These are phyloP conservation scores for Nineta flava DNA, from an alignment of 2,888 invertebrate species.

Conservation along the genomic window DNA sequence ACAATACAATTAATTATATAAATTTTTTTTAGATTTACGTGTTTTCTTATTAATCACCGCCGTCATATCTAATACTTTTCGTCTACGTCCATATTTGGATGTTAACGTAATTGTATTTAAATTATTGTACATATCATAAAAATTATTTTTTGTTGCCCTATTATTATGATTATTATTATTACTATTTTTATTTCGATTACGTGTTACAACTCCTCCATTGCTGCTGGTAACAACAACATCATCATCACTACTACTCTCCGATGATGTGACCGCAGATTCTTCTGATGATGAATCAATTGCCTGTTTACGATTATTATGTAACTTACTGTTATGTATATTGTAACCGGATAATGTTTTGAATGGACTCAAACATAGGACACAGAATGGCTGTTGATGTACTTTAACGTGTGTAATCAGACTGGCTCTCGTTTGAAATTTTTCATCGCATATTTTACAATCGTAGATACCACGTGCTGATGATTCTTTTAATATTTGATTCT, in stretches of 20 bases:
- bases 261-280: not conserved
- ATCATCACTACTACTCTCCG: not conserved
- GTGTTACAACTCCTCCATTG: not conserved
- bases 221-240: not conserved
- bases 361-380: slow-evolving; percentile 2
- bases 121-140: slow-evolving; percentile 3
- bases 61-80: slow-evolving; percentile 6
- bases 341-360: slow-evolving; percentile 4
- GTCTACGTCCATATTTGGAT: slow-evolving; percentile 6
- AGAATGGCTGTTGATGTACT: slow-evolving; percentile 7
- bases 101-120: slow-evolving; percentile 3
- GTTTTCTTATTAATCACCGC: slow-evolving; percentile 10
- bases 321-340: slow-evolving; percentile 2
- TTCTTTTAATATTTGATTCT: not conserved
- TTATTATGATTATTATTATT: not conserved
- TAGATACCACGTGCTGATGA: not conserved
- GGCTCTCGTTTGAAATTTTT: not conserved
- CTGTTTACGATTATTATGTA: not conserved
- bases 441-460: slow-evolving; percentile 4
- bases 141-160: not conserved
- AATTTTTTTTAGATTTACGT: slow-evolving; percentile 2
- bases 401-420: slow-evolving; percentile 5
- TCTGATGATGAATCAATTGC: not conserved
- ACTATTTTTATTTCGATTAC: not conserved
- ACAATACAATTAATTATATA: no score